Conservation (phyloP, 2,113 vertebrate species). For the Saimiri boliviensis region DNA sequence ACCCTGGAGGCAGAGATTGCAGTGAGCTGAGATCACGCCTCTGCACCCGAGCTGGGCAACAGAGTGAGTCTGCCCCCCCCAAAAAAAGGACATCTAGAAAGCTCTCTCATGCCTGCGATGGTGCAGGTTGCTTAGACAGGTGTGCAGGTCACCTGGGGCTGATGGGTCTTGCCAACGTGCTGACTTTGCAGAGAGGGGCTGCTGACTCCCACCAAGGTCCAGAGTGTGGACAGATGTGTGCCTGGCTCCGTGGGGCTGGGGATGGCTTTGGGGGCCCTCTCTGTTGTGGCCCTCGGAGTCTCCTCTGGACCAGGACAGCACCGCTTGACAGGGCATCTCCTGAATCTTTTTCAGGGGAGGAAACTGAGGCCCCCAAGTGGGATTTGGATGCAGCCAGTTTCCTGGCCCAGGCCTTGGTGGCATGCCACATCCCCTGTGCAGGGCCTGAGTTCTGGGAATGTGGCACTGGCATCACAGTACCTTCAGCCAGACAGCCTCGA, state of each 20-base stretch:
- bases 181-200: neutral
- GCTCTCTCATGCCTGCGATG: neutral
- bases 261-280: neutral
- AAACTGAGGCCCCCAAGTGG: neutral
- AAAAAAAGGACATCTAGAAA: neutral
- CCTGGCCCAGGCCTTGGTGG: neutral
- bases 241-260: neutral
- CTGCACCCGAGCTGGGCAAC: too few relatives aligned
- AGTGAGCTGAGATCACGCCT: too few relatives aligned
- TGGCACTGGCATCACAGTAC: neutral
- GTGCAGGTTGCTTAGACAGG: neutral
- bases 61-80: too few relatives aligned
- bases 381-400: neutral
- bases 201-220: neutral
- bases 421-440: neutral
- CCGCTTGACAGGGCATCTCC: neutral
- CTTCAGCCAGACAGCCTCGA: neutral
- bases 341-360: neutral
- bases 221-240: neutral
- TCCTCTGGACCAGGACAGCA: neutral
- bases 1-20: too few relatives aligned
- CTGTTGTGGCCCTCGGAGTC: neutral
- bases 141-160: neutral
- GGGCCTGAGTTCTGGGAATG: neutral
- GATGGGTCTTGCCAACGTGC: neutral